Evolutionary conservation across 2,797 vertebrate species (phyloP), one percentile per base, ranked within the genome.

Genomic region (Trematomus bernacchii): DNA sequence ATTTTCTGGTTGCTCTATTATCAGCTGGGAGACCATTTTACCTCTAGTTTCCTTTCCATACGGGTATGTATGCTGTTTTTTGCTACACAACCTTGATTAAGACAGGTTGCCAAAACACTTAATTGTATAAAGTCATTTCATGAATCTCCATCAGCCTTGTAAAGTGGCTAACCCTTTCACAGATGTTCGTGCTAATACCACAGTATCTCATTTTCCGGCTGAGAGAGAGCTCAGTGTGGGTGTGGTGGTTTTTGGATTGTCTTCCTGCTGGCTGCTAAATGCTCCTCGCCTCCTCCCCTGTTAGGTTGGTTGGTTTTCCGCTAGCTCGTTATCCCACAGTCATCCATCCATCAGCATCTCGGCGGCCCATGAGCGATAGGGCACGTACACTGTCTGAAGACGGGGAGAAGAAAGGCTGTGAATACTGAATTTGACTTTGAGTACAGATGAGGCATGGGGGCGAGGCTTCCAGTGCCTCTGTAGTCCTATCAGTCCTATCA

Each of bases 261-360:
- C 84, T 89, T 92, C 87, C 89, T 89, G 89, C 77, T 78, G 77
- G 86, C 83, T 90, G 84, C 86, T 91, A 85, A 91, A 87, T 53
- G 71, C 79, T 68, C 62, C 71, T 77, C 37, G 63, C 86, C 85
- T 82, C 83, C 88, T 81, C 73, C 80, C 77, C 82, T 15, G 79
- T 90, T 87, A 85, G 87, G 84, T 82, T 74, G 87, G 85, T 82
- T 91, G 89, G 82, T 88, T 93, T 93, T 93, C 91, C 92, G 84
- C 85, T 62, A 80, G 88, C 91, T 93, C 90, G 85, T 93, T 94
- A 92, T 91, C 90, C 90, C 82, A 77, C 87, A 85, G 93, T 91
- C 91, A 91, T 92, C 90, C 93, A 92, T 94, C 93, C 88, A 87
- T 94, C 92, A 93, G 87, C 91, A 87, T 91, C 89, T 85, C 75